phyloP scores from a whole-genome alignment of 2,113 vertebrate species.

The Ctenodactylus gundi region DNA sequence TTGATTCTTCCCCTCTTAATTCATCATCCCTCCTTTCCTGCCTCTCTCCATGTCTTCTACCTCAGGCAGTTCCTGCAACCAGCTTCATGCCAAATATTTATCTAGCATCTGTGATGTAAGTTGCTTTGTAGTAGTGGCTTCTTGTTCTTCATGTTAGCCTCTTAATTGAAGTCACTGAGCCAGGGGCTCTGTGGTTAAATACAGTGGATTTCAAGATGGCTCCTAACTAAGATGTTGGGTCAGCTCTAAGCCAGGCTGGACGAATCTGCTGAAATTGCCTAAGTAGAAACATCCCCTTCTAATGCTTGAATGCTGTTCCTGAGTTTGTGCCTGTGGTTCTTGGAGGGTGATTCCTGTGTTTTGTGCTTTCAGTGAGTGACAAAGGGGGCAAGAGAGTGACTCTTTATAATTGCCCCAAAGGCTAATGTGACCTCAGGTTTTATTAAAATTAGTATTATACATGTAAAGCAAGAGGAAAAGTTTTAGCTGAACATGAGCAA shows the following conservation, averaged over 20 bases:
- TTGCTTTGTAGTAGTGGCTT: not conserved
- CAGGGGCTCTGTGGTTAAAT: not conserved
- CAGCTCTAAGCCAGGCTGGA: accelerated
- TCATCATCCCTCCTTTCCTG: not conserved
- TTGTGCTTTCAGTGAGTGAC: not conserved
- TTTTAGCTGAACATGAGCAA: not conserved
- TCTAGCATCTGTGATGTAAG: not conserved
- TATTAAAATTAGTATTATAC: not conserved
- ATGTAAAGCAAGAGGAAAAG: not conserved
- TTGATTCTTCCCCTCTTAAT: not conserved
- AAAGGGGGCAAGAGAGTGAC: not conserved
- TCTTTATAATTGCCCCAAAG: not conserved
- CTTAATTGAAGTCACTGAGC: not conserved
- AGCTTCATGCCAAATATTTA: accelerated
- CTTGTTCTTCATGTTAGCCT: not conserved
- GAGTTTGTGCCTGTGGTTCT: not conserved
- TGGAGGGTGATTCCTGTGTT: not conserved
- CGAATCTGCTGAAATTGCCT: accelerated
- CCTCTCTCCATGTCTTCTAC: not conserved
- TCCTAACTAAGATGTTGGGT: not conserved
- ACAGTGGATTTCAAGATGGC: not conserved
- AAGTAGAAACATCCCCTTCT: not conserved
- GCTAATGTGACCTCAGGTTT: not conserved
- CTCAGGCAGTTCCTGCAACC: not conserved
- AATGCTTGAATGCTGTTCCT: not conserved